A percentile compares a stretch with the other conserved stretches of the same genome.
Conservation (phyloP, 2,797 vertebrate species). For the Labeo calbasu region DNA sequence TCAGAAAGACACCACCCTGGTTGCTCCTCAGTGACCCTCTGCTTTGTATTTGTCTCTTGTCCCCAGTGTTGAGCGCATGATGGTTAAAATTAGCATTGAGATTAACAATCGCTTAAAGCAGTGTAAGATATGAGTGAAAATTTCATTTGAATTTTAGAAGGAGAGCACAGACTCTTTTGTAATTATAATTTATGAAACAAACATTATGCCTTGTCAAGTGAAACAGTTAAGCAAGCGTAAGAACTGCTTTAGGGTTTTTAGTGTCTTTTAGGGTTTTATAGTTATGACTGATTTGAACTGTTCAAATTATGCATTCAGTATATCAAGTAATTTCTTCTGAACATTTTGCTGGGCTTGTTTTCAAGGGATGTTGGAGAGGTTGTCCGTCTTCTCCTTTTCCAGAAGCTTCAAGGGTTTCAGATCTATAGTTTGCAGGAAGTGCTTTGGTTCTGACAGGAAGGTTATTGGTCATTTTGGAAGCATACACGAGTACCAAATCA, state of each 20-base stretch:
- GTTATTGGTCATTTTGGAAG: conserved; percentile 3
- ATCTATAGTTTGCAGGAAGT: not conserved
- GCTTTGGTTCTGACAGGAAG: not conserved
- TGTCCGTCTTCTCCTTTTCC: too few species aligned
- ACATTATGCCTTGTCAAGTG: conserved; percentile 32
- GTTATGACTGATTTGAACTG: not conserved
- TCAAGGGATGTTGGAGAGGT: not conserved
- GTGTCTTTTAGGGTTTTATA: conserved; percentile 1
- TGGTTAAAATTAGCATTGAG: conserved; percentile 56
- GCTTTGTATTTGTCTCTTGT: conserved; percentile 45
- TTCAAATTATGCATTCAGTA: not conserved
- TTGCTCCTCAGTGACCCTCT: conserved; percentile 9
- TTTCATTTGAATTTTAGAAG: conserved; percentile 54
- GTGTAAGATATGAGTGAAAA: conserved; percentile 41
- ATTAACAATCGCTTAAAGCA: conserved; percentile 38
- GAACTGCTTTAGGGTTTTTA: conserved; percentile 1
- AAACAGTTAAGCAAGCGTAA: conserved; percentile 44
- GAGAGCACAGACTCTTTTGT: conserved; percentile 29
- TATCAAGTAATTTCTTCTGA: not conserved
- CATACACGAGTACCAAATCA: not conserved
- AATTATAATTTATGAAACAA: conserved; percentile 47
- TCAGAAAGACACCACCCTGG: conserved; percentile 30
- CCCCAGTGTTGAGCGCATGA: conserved; percentile 36
- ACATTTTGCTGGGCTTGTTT: not conserved
- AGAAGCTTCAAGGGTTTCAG: not conserved